Evolutionary conservation across 2,888 invertebrate species (phyloP), one percentile per base, ranked within the genome.

Genomic region (Cordylochernes scorpioides): DNA sequence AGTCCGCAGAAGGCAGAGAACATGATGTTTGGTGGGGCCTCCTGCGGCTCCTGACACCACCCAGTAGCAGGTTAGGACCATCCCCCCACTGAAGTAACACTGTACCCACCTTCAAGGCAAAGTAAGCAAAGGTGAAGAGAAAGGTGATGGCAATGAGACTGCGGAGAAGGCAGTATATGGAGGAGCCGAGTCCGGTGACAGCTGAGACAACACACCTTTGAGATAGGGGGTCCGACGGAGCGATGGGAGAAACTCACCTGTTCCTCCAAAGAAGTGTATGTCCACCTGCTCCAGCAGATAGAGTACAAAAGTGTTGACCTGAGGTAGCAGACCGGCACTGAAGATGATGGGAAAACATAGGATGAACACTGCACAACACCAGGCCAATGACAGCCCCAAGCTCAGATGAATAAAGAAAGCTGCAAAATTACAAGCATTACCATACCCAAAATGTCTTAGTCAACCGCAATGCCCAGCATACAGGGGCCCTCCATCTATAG

Each of bases 1-100:
- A 86, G 60, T 5, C 78, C 84, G 49, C 77, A 78, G 53, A 84
- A 91, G 43, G 91, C 74, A 0, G 91, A 91, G 52, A 91, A 91
- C 3, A 86, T 58, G 29, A 86, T 69, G 47, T 86, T 80, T 48
- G 84, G 84, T 0, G 82, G 72, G 35, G 71, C 47, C 66, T 51
- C 75, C 68, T 22, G 68, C 24, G 29, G 33, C 31, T 44, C 44
- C 43, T 45, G 25, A 24, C 31, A 34, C n/a, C n/a, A n/a, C n/a
- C n/a, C n/a, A n/a, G n/a, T n/a, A n/a, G n/a, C n/a, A n/a, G n/a
- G n/a, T n/a, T n/a, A n/a, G n/a, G n/a, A n/a, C n/a, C n/a, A n/a
- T n/a, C n/a, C n/a, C n/a, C n/a, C n/a, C n/a, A n/a, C n/a, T n/a
- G n/a, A n/a, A n/a, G n/a, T n/a, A n/a, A 19, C 10, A 19, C n/a